Conservation (phyloP, 2,113 vertebrate genomes). For the Caranx melampygus region DNA sequence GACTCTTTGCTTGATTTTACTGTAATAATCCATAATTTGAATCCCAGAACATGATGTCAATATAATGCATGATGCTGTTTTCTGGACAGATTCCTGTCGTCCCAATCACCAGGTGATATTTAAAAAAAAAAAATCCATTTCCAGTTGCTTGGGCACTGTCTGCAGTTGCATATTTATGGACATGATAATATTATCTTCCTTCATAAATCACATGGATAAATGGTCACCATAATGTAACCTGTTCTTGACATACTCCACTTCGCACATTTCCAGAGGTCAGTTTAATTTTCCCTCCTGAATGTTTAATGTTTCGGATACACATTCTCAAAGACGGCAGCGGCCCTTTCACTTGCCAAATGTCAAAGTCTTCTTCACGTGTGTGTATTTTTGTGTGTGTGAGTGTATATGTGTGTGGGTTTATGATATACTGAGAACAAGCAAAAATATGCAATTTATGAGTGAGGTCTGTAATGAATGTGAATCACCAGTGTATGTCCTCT, state of each 20-base stretch:
- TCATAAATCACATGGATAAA: slow-evolving; percentile 60
- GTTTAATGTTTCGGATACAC: slow-evolving; percentile 63
- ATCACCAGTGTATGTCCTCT: background rate
- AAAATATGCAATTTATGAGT: slow-evolving; percentile 15
- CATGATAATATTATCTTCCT: slow-evolving; percentile 48
- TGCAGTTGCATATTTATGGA: slow-evolving; percentile 18
- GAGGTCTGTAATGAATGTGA: slow-evolving; percentile 20
- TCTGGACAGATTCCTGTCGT: too few species aligned
- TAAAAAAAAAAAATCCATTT: slow-evolving; percentile 9
- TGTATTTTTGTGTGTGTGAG: slow-evolving; percentile 29
- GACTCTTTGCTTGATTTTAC: too few species aligned
- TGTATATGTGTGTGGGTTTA: slow-evolving; percentile 49
- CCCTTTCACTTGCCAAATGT: slow-evolving; percentile 65
- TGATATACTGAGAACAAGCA: slow-evolving; percentile 34
- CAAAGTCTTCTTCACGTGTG: slow-evolving; percentile 62
- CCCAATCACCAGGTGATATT: too few species aligned
- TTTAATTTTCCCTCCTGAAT: slow-evolving; percentile 65
- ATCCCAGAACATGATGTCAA: too few species aligned
- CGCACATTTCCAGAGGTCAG: slow-evolving; percentile 59
- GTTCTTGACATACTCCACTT: slow-evolving; percentile 63
- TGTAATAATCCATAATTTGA: too few species aligned
- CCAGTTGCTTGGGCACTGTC: slow-evolving; percentile 17
- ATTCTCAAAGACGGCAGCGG: slow-evolving; percentile 60
- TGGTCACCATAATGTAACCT: slow-evolving; percentile 55
- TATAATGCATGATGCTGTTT: too few species aligned